These are phyloP conservation scores for Selenia dentaria DNA, from an alignment of 2,888 invertebrate genomes.

Conservation along the genomic window DNA sequence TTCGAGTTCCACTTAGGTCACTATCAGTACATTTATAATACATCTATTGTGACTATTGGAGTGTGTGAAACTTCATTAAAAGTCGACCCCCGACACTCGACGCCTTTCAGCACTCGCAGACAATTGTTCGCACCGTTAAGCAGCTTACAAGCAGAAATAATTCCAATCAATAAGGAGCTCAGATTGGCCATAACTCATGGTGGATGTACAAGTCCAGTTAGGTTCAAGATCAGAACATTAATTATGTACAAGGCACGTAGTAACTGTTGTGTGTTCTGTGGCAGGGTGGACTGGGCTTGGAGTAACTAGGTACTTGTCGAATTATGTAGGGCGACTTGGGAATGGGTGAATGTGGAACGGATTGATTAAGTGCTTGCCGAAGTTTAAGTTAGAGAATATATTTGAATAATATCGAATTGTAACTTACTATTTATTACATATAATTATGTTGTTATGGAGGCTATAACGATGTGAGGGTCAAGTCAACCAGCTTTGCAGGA, in stretches of 20 bases:
- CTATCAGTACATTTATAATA: too few relatives aligned
- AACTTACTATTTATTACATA: too few relatives aligned
- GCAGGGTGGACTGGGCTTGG: neutral
- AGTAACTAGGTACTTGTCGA: neutral
- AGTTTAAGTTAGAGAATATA: neutral
- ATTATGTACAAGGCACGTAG: slow-evolving; percentile 3
- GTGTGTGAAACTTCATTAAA: slow-evolving; percentile 9
- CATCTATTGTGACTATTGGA: neutral
- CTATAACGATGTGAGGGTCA: too few relatives aligned
- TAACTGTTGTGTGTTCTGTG: neutral
- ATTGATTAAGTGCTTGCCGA: neutral
- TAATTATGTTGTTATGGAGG: too few relatives aligned
- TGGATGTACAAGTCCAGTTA: slow-evolving; percentile 9
- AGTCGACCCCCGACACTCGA: neutral
- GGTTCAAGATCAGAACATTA: slow-evolving; percentile 18
- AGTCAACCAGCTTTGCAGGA: too few relatives aligned
- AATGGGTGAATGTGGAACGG: neutral
- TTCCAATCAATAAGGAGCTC: slow-evolving; percentile 15
- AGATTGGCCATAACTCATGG: slow-evolving; percentile 15
- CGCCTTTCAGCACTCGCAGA: slow-evolving; percentile 2
- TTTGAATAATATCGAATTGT: too few relatives aligned
- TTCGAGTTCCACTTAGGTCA: too few relatives aligned
- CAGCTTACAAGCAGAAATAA: slow-evolving; percentile 1
- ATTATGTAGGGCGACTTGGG: neutral
- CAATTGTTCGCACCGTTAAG: slow-evolving; percentile 21